phyloP scores from a whole-genome alignment of 2,797 vertebrate genomes.

The Gephyroberyx darwinii region DNA sequence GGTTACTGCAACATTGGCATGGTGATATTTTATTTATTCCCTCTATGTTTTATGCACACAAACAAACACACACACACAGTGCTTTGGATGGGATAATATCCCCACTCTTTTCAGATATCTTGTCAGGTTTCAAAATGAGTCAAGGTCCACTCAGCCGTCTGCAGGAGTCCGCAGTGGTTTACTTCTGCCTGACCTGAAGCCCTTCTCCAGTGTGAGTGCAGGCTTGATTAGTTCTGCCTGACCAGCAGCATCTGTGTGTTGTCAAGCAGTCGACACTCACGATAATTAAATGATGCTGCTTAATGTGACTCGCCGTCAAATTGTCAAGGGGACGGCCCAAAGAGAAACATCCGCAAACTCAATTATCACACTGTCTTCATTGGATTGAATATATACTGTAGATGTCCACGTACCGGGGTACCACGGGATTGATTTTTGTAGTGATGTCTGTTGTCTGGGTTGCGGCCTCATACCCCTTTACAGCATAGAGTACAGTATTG shows the following conservation, averaged over 20 bases:
- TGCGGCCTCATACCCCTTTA: neutral
- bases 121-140: slow-evolving; percentile 16
- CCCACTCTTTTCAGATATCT: slow-evolving; percentile 10
- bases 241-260: slow-evolving; percentile 57
- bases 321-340: slow-evolving; percentile 33
- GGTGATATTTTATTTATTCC: neutral
- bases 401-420: too few relatives aligned
- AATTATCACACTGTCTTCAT: slow-evolving; percentile 37
- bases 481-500: neutral
- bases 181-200: slow-evolving; percentile 44
- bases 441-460: neutral
- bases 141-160: slow-evolving; percentile 6
- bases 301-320: slow-evolving; percentile 64
- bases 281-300: slow-evolving; percentile 63
- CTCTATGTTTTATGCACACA: neutral
- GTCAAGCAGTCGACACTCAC: slow-evolving; percentile 32
- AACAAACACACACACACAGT: slow-evolving; percentile 13
- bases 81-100: neutral
- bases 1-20: neutral
- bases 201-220: slow-evolving; percentile 15
- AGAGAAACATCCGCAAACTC: slow-evolving; percentile 50
- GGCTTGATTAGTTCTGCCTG: slow-evolving; percentile 59
- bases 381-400: slow-evolving; percentile 8
- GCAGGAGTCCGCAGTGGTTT: slow-evolving; percentile 30
- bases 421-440: slow-evolving; percentile 12